A percentile compares a stretch with the other conserved stretches of the same genome.
phyloP scores from a whole-genome alignment of 2,797 vertebrate species.

The Heteromormyrus szaboi region DNA sequence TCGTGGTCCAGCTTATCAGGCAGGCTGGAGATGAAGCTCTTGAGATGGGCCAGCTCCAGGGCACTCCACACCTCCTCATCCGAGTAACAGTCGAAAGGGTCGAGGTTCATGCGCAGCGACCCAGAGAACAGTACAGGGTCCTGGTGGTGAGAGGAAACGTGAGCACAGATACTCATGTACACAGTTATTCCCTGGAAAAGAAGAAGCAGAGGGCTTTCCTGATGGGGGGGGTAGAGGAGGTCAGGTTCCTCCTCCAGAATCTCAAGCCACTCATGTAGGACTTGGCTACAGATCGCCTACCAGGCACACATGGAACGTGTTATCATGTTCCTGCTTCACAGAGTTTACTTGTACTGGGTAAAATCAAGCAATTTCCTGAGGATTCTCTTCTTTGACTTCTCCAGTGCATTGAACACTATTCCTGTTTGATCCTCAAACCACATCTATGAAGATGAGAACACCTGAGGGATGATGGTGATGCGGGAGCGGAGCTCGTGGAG shows the following conservation, averaged over 20 bases:
- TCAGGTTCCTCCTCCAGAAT: neutral
- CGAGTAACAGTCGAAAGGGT: neutral
- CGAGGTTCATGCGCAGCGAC: neutral
- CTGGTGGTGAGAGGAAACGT: neutral
- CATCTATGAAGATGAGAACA: slow-evolving; percentile 24
- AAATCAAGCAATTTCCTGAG: slow-evolving; percentile 4
- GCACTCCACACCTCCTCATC: neutral
- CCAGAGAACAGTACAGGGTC: neutral
- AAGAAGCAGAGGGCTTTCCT: neutral
- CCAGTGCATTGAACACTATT: neutral
- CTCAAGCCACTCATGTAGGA: neutral
- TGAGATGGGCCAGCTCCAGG: neutral
- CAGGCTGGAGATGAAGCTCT: neutral
- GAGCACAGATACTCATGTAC: neutral
- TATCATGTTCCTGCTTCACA: neutral
- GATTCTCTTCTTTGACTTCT: neutral
- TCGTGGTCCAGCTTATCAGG: neutral
- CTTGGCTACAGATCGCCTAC: neutral
- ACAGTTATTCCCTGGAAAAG: neutral
- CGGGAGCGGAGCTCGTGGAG: slow-evolving; percentile 84
- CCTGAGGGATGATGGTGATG: slow-evolving; percentile 95
- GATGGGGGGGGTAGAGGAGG: neutral
- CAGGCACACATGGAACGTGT: neutral
- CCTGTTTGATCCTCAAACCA: neutral
- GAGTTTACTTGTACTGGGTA: neutral